Evolutionary conservation across 2,113 vertebrate species (phyloP).

Genomic region (Ceyx cyanopectus): DNA sequence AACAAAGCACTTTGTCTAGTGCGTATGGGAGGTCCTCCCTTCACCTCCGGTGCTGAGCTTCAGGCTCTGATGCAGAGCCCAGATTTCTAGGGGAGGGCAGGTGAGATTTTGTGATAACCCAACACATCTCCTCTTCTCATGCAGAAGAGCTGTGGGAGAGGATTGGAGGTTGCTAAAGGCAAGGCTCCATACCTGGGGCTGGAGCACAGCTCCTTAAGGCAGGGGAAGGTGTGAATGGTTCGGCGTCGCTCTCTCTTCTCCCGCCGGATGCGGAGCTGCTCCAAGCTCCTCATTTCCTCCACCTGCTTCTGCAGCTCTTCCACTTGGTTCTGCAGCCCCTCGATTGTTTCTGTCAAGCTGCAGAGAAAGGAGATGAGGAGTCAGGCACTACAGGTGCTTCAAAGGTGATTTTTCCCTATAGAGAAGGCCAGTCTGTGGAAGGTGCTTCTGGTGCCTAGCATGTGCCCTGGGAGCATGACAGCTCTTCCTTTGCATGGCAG

Average conservation of each 20-base stretch:
- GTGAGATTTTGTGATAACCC: background rate
- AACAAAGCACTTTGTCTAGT: background rate
- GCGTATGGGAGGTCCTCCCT: background rate
- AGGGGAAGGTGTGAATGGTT: slow-evolving; percentile 95
- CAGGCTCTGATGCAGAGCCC: background rate
- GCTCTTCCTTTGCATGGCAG: background rate
- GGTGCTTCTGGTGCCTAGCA: background rate
- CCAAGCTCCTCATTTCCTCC: slow-evolving; percentile 89
- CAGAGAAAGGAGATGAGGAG: background rate
- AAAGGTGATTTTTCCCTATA: background rate
- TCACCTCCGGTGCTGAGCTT: background rate
- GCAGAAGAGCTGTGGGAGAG: background rate
- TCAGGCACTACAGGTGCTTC: background rate
- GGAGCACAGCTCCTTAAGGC: slow-evolving; percentile 92
- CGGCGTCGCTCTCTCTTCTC: slow-evolving; percentile 92
- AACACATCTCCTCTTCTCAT: accelerated
- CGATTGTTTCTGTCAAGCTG: slow-evolving; percentile 91
- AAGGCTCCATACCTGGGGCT: slow-evolving; percentile 81
- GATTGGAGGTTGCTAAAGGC: background rate
- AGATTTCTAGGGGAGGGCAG: background rate
- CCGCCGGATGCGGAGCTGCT: slow-evolving; percentile 87
- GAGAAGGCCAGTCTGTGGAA: background rate
- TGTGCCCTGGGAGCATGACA: background rate
- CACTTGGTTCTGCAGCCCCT: slow-evolving; percentile 91
- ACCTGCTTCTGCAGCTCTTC: slow-evolving; percentile 91